phyloP scores from a whole-genome alignment of 2,888 invertebrate species.

The Ceriagrion tenellum region DNA sequence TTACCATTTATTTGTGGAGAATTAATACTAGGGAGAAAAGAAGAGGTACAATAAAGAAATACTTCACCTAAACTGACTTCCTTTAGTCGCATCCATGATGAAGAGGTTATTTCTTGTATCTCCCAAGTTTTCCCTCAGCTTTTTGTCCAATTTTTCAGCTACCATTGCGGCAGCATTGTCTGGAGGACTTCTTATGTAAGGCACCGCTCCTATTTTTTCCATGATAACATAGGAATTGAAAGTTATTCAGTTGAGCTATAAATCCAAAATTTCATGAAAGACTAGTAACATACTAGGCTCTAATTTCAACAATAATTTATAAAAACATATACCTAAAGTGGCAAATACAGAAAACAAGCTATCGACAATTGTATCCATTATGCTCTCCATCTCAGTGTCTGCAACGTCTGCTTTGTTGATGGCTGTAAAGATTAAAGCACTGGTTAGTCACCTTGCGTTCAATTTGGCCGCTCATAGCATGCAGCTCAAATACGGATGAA shows the following conservation, averaged over 20 bases:
- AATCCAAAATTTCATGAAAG: background rate
- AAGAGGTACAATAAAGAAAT: conserved; percentile 74
- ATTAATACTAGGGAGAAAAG: too few relatives aligned
- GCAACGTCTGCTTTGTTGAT: conserved; percentile 96
- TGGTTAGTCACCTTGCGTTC: background rate
- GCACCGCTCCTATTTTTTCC: conserved; percentile 85
- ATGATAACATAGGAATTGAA: background rate
- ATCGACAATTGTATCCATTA: conserved; percentile 97
- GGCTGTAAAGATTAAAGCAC: conserved; percentile 80
- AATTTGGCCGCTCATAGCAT: background rate
- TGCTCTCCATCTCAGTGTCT: conserved; percentile 96
- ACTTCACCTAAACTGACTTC: conserved; percentile 81
- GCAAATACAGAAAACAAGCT: conserved; percentile 98
- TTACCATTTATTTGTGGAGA: too few relatives aligned
- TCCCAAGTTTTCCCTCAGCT: conserved; percentile 96
- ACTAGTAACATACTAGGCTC: background rate
- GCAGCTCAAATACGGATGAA: background rate
- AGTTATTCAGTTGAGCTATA: background rate
- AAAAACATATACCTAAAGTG: conserved; percentile 87
- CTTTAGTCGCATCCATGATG: conserved; percentile 89
- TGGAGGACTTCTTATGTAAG: conserved; percentile 94
- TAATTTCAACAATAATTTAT: background rate
- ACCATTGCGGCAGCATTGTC: conserved; percentile 99
- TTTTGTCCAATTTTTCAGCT: conserved; percentile 97
- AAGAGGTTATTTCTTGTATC: conserved; percentile 98